phyloP scores from a whole-genome alignment of 2,113 vertebrate genomes.

The Pomatorhinus ruficollis region DNA sequence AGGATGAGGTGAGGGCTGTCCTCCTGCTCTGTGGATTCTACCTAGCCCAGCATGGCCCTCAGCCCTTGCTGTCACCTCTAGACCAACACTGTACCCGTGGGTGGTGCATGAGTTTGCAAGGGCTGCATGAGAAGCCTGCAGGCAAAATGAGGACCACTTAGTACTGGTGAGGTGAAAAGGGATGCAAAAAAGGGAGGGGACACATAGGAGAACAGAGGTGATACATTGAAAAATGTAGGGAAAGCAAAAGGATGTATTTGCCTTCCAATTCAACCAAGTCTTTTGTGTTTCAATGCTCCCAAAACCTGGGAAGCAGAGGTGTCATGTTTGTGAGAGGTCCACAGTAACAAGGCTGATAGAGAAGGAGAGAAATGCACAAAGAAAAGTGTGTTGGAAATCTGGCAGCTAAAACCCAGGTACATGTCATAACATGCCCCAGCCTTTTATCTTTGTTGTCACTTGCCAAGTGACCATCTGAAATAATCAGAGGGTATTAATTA shows the following conservation, averaged over 20 bases:
- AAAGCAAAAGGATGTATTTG: neutral
- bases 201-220: neutral
- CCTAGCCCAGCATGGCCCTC: neutral
- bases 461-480: constrained; percentile 24
- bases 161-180: neutral
- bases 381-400: neutral
- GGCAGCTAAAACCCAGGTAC: neutral
- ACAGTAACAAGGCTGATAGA: neutral
- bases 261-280: neutral
- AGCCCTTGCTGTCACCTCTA: neutral
- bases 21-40: fast-evolving
- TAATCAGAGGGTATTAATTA: neutral
- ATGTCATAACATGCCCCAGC: neutral
- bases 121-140: neutral
- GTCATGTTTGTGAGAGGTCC: neutral
- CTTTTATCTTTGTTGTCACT: neutral
- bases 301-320: neutral
- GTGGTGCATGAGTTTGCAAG: neutral
- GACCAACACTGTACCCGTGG: fast-evolving
- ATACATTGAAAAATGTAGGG: neutral
- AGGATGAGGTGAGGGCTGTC: neutral
- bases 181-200: neutral
- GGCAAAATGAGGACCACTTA: neutral
- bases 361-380: neutral
- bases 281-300: neutral